A percentile compares a stretch with the other conserved stretches of the same genome.
Evolutionary conservation across 1,140 invertebrate genomes (phyloP).

Genomic region (Tyrophagus putrescentiae): DNA sequence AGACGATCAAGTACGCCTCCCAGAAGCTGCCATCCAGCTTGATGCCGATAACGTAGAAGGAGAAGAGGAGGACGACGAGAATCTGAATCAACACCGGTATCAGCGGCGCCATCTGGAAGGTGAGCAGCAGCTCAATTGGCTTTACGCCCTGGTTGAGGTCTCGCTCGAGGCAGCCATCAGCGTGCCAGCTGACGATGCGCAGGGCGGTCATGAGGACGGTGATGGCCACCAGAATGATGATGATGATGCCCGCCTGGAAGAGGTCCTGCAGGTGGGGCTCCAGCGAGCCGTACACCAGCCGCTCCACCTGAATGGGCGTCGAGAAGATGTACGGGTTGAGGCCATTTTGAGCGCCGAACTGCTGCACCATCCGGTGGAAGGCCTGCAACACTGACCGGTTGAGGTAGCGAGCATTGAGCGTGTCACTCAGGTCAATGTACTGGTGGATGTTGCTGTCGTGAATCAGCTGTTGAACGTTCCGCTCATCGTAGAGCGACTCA

Average conservation of each 20-base stretch:
- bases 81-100: conserved; percentile 87
- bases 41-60: conserved; percentile 63
- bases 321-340: conserved; percentile 19
- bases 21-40: conserved; percentile 57
- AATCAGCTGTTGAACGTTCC: conserved; percentile 11
- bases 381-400: conserved; percentile 23
- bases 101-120: conserved; percentile 80
- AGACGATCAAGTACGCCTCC: conserved; percentile 44
- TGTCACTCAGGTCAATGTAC: conserved; percentile 31
- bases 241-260: conserved; percentile 16
- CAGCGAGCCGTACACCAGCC: conserved; percentile 68
- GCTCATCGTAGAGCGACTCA: background rate
- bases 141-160: conserved; percentile 77
- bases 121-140: conserved; percentile 72
- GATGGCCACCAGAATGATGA: conserved; percentile 85
- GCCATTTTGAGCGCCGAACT: conserved; percentile 21
- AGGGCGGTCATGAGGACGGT: conserved; percentile 81
- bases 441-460: conserved; percentile 28
- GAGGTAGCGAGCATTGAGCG: conserved; percentile 24
- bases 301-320: conserved; percentile 46
- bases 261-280: conserved; percentile 71
- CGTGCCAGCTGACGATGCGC: conserved; percentile 73
- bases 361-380: conserved; percentile 26
- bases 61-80: conserved; percentile 61
- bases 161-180: conserved; percentile 69